A percentile compares a stretch with the other conserved stretches of the same genome.
phyloP scores from a whole-genome alignment of 2,797 vertebrate genomes.

The Todus mexicanus region DNA sequence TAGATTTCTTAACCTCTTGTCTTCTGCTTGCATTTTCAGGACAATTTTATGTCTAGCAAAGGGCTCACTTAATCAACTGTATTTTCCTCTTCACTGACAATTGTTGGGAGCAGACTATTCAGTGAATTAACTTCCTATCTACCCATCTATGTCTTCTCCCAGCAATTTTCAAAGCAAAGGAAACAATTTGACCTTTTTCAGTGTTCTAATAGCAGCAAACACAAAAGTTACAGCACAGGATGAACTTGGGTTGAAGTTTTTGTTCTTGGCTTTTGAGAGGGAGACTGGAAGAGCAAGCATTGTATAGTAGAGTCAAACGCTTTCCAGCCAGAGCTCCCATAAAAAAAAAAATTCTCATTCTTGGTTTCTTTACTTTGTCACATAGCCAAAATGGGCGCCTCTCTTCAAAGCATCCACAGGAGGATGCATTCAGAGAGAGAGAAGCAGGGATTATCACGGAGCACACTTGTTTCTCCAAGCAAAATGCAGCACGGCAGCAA shows the following conservation, averaged over 20 bases:
- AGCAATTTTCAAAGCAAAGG: background rate
- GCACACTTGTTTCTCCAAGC: background rate
- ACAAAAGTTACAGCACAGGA: conserved; percentile 17
- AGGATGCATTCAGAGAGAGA: background rate
- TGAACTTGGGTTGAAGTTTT: conserved; percentile 33
- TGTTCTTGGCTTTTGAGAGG: background rate
- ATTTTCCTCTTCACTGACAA: background rate
- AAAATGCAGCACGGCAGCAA: background rate
- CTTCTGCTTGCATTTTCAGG: background rate
- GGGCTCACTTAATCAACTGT: background rate
- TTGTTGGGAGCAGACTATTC: background rate
- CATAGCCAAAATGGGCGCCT: background rate
- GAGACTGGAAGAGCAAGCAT: conserved; percentile 11
- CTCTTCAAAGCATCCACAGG: background rate
- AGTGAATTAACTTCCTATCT: background rate
- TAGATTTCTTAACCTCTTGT: background rate
- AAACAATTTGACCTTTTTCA: background rate
- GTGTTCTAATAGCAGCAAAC: conserved; percentile 3
- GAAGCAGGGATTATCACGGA: background rate
- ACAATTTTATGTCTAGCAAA: background rate
- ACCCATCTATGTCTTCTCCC: background rate
- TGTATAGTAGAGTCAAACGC: background rate
- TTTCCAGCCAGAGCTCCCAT: background rate
- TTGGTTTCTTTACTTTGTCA: background rate
- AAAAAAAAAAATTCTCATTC: background rate